These are phyloP conservation scores for Pyrrhosoma nymphula DNA, from an alignment of 2,888 invertebrate genomes.

Conservation along the genomic window DNA sequence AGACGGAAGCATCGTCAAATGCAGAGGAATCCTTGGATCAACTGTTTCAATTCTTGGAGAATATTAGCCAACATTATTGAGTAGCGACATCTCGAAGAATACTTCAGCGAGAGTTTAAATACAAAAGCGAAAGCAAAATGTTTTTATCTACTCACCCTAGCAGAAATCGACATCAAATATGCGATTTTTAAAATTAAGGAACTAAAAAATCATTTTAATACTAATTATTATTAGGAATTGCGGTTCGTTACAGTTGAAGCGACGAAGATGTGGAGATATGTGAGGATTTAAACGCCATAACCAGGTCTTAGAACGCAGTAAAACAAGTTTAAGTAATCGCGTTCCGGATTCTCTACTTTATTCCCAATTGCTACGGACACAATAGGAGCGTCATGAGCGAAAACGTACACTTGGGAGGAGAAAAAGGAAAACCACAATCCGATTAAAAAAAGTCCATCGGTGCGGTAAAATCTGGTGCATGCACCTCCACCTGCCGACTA, in stretches of 20 bases:
- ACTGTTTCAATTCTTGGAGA: no score
- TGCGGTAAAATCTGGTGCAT: neutral
- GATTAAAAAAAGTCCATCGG: neutral
- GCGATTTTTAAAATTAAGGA: no score
- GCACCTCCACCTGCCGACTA: neutral
- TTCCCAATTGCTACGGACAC: neutral
- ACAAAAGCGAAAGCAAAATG: no score
- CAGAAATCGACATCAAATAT: no score
- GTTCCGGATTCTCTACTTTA: neutral
- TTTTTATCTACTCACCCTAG: no score
- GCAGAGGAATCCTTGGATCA: no score
- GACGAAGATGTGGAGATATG: no score
- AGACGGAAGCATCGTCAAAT: no score
- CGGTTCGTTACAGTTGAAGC: neutral
- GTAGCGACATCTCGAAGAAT: no score
- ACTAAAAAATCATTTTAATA: neutral
- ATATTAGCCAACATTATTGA: no score
- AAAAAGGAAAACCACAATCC: conserved; percentile 12
- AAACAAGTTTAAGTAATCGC: neutral
- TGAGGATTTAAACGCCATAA: neutral
- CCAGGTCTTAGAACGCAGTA: neutral
- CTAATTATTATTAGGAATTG: neutral
- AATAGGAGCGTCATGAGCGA: neutral
- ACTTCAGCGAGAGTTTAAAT: no score
- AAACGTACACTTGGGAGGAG: no score